Evolutionary conservation across 2,797 vertebrate genomes (phyloP).

Genomic region (Pterois miles): DNA sequence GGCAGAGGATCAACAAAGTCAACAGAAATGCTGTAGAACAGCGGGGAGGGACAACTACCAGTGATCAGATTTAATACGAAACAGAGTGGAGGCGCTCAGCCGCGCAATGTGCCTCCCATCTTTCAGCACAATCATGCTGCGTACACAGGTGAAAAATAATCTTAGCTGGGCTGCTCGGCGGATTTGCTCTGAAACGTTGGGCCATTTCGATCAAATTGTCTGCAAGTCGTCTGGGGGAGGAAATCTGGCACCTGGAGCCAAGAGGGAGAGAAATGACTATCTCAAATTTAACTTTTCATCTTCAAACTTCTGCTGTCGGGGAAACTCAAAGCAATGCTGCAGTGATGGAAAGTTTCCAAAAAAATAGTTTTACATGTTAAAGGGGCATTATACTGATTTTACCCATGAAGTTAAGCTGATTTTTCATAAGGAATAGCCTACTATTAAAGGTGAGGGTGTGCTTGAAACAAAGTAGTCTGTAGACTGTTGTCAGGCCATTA

Average conservation of each 20-base stretch:
- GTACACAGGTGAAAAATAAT: slow-evolving; percentile 67
- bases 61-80: slow-evolving; percentile 64
- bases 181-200: slow-evolving; percentile 60
- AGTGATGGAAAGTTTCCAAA: slow-evolving; percentile 13
- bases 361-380: slow-evolving; percentile 4
- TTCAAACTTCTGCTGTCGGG: slow-evolving; percentile 10
- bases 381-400: not conserved
- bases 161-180: slow-evolving; percentile 49
- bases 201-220: slow-evolving; percentile 61
- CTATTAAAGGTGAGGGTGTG: not conserved
- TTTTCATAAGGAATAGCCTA: not conserved
- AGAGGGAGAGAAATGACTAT: slow-evolving; percentile 32
- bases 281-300: slow-evolving; percentile 46
- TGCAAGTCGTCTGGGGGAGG: slow-evolving; percentile 45
- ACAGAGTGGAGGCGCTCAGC: slow-evolving; percentile 61
- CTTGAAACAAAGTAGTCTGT: not conserved
- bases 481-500: not conserved
- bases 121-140: slow-evolving; percentile 47
- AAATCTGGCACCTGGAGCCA: slow-evolving; percentile 44
- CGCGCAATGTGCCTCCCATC: slow-evolving; percentile 48
- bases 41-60: slow-evolving; percentile 53
- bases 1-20: slow-evolving; percentile 58
- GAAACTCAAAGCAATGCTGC: slow-evolving; percentile 29
- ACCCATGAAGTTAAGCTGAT: not conserved
- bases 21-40: slow-evolving; percentile 66